Evolutionary conservation across 2,888 invertebrate species (phyloP).

Genomic region (Linhomoeus sp.): DNA sequence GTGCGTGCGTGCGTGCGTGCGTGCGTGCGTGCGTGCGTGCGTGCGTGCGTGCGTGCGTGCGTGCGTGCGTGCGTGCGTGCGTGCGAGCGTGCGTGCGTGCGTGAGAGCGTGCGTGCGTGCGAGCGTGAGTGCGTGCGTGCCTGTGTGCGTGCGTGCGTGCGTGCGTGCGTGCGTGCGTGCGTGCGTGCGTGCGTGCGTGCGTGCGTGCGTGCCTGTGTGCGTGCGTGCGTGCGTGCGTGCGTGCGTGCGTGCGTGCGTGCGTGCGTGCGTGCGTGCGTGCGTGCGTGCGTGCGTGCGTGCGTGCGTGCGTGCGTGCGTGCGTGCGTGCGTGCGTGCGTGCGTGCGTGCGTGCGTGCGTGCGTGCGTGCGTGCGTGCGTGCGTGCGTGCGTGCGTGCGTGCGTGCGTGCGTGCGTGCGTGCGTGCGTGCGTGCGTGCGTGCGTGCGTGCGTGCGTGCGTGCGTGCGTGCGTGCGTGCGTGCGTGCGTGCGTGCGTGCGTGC

Average conservation of each 20-base stretch:
- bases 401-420: too few species aligned
- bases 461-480: too few species aligned
- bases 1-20: conserved; percentile 3
- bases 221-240: not conserved
- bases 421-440: too few species aligned
- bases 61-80: too few species aligned
- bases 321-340: conserved; percentile 2
- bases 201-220: conserved; percentile 4
- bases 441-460: too few species aligned
- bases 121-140: too few species aligned
- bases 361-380: not conserved
- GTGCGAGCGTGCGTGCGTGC: not conserved
- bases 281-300: not conserved
- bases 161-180: not conserved
- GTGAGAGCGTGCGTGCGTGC: not conserved
- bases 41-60: conserved; percentile 2
- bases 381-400: conserved; percentile 2
- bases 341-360: too few species aligned
- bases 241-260: conserved; percentile 3
- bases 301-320: not conserved
- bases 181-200: conserved; percentile 4
- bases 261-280: not conserved
- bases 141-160: too few species aligned
- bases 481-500: too few species aligned
- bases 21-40: conserved; percentile 4